Evolutionary conservation across 2,888 invertebrate genomes (phyloP), one percentile per base, ranked within the genome.

Genomic region (Syrphus vitripennis): DNA sequence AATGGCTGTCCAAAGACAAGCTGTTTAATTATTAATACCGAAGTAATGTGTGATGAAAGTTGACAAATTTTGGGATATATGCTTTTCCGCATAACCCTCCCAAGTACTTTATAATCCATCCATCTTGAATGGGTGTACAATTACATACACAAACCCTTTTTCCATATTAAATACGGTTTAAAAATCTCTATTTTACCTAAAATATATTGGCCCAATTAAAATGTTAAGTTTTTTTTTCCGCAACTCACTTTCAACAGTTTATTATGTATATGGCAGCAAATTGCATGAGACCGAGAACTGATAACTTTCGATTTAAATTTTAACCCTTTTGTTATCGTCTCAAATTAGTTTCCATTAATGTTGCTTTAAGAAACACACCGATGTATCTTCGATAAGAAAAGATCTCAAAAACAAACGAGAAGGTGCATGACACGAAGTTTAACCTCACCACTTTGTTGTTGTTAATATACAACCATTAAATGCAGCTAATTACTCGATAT

Each of bases 401-500:
- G 10, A 34, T 53, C 29, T 45, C 50, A 31, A 16, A 19, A 50
- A 21, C 2, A 29, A 50, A 37, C 21, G 21, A 19, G 24, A n/a
- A 72, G 67, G 14, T 70, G 37, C 55, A 40, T 55, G 53, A 53
- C 37, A 50, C 26, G 21, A 55, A 86, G 76, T 81, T 74, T 69
- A 81, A 63, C 72, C 69, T 69, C 69, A 50, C 31, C 34, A 37
- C 6, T 19, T 4, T 12, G 37, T 45, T 40, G 82, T 86, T 86
- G 77, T 82, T 78, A 74, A 82, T 86, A 82, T 86, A 74, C 69
- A 86, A 74, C 82, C 86, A 86, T 86, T 50, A 78, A 82, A 78
- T 65, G 63, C 21, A 14, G 72, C 82, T 86, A 86, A 86, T 86
- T 86, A 82, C 81, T 86, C 82, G 86, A 86, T 86, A 86, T 86